These are phyloP conservation scores for Metopia argyrocephala DNA, from an alignment of 2,888 invertebrate genomes.

Conservation along the genomic window DNA sequence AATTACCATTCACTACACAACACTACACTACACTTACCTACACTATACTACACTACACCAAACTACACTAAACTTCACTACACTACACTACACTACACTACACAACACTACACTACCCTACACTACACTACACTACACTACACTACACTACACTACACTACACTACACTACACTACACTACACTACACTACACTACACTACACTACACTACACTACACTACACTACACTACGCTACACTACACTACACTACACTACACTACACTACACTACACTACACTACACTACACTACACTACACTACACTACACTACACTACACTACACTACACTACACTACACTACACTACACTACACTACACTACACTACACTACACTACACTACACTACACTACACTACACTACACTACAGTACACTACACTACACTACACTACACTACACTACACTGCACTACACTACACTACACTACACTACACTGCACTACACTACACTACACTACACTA, in stretches of 20 bases:
- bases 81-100: not conserved
- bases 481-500: conserved; percentile 20
- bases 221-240: not conserved
- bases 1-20: not conserved
- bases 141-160: not conserved
- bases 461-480: conserved; percentile 17
- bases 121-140: not conserved
- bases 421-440: conserved; percentile 6
- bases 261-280: not conserved
- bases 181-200: not conserved
- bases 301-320: not conserved
- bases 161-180: not conserved
- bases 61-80: not conserved
- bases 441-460: conserved; percentile 5
- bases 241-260: not conserved
- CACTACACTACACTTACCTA: not conserved
- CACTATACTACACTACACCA: not conserved
- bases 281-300: not conserved
- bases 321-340: not conserved
- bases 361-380: not conserved
- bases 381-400: not conserved
- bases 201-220: not conserved
- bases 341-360: not conserved
- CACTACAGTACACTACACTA: conserved; percentile 15
- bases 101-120: not conserved